Evolutionary conservation across 2,797 vertebrate genomes (phyloP), one percentile per base, ranked within the genome.

Genomic region (Eulemur rubriventer): DNA sequence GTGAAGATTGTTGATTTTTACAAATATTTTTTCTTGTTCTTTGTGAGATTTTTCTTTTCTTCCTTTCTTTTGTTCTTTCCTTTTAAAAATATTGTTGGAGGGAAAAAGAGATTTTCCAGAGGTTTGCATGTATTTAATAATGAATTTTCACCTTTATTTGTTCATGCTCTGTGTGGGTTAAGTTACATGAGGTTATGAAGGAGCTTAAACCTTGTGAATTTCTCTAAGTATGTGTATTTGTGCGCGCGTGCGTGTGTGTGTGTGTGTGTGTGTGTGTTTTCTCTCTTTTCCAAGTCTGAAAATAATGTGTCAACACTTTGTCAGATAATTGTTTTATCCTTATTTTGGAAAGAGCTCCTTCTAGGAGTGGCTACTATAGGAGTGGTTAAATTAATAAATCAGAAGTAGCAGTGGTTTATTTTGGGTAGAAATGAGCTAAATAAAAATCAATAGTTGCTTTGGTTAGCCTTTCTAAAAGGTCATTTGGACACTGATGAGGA

Each of bases 261-360:
- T 70, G 59, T 48, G 6, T n/a, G n/a, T 35, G 33, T 18, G 11
- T 59, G 20, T 89, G 33, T 70, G 61, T 94, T 30, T 26, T 76
- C 17, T 83, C 24, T 63, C 5, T 93, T 61, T 69, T 35, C 50
- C 57, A 72, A 38, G 22, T 67, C 50, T 91, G 48, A 82, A 57
- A 67, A 22, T 61, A 75, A 84, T 61, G 9, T 76, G 69, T 87
- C 89, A 95, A 17, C 24, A 79, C 57, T 88, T 87, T 46, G 80
- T 93, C 82, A 80, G 22, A 70, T 61, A 28, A 24, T 55, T 82
- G 85, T 89, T 94, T 85, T 28, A 73, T 61, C 52, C 20, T 87
- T 75, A 72, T 73, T 89, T 97, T 96, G 38, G 63, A 78, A 93
- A 94, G 69, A 91, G n/a, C 50, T 94, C 46, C 38, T 57, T 57